Evolutionary conservation across 1,140 invertebrate genomes (phyloP).

Genomic region (Cydia strobilella): DNA sequence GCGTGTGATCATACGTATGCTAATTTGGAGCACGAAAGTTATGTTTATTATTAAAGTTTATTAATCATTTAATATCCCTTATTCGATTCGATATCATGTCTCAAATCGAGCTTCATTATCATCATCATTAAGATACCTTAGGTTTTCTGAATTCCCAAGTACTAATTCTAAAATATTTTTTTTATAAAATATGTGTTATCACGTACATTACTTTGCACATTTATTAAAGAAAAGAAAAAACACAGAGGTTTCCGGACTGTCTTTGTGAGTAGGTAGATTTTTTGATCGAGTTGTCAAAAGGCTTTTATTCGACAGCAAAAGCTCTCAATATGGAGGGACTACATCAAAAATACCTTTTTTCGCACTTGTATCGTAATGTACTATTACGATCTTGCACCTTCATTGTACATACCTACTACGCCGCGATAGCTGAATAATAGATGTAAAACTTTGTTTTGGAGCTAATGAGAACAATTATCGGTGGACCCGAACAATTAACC

Average conservation of each 20-base stretch:
- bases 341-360: not conserved
- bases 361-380: too few relatives aligned
- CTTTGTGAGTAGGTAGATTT: not conserved
- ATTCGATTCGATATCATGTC: too few relatives aligned
- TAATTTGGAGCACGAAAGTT: too few relatives aligned
- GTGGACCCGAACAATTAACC: not conserved
- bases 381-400: not conserved
- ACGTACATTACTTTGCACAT: not conserved
- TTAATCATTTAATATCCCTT: too few relatives aligned
- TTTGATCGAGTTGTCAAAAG: not conserved
- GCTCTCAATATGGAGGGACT: not conserved
- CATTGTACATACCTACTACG: not conserved
- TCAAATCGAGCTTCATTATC: too few relatives aligned
- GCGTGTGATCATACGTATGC: too few relatives aligned
- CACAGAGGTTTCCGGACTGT: not conserved
- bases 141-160: not conserved
- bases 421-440: not conserved
- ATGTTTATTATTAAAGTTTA: too few relatives aligned
- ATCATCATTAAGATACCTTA: not conserved
- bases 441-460: conserved; percentile 1
- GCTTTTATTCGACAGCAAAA: not conserved
- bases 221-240: not conserved
- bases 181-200: not conserved
- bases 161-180: not conserved
- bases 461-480: conserved; percentile 4